Base-by-base conservation (phyloP, 1,140 invertebrate genomes). In the Leptinotarsa texana region DNA sequence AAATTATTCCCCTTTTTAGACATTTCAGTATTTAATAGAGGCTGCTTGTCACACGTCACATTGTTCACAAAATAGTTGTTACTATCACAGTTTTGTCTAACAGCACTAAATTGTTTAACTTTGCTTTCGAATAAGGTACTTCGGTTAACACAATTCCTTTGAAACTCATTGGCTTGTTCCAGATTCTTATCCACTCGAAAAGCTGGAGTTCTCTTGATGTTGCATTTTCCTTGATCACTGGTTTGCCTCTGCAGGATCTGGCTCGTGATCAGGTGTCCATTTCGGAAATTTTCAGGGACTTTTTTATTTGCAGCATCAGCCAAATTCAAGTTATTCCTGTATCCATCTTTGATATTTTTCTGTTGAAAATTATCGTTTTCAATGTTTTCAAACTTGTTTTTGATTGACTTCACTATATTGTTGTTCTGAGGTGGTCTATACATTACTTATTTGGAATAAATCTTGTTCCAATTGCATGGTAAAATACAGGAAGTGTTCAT, bases 121-220 rank as follows among this genome's bases (percentile, higher is more conserved):
- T 82, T 77, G 71, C 74, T 75, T 80, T 81, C 70, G 77, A 79
- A 80, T 76, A 83, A 77, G 71, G 73, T 79, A 63, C 74, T 78
- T 73, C 75, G 61, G 62, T 77, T 77, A 5, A 18, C 47, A 33
- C 81, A 81, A 24, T 85, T 82, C 21, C 81, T 80, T 61, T 82
- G 75, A 69, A 78, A 76, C 22, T 21, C 72, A 73, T 69, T 71
- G 51, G n/a, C 85, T 82, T 81, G 87, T 86, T 79, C 87, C 80
- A 72, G 81, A 49, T 80, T 88, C 67, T 87, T 84, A 73, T 90
- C 89, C 75, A 89, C 87, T 5, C 90, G 83, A 80, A 91, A 90
- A 0, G 90, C 89, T 57, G 89, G 89, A 33, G 88, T 89, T 73
- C 89, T 83, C 73, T 90, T 89, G n/a, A 91, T 86, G 77, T 86